phyloP scores from a whole-genome alignment of 2,888 invertebrate genomes.

The Cryptosula pallasiana region DNA sequence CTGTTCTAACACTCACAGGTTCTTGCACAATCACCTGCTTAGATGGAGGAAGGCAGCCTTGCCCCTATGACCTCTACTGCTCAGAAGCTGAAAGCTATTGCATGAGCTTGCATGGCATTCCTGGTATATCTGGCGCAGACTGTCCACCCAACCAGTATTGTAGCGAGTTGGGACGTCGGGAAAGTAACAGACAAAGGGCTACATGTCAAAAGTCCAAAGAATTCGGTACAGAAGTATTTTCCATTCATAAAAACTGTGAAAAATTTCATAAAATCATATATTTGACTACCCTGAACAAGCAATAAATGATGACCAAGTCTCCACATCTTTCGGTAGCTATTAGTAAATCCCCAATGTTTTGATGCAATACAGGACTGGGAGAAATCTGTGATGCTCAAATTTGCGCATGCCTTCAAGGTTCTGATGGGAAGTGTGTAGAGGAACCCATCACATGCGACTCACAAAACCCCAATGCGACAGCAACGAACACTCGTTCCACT shows the following conservation, averaged over 20 bases:
- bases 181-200: background rate
- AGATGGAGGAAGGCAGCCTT: background rate
- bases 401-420: background rate
- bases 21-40: background rate
- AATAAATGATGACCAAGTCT: too few relatives aligned
- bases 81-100: background rate
- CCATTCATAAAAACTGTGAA: too few relatives aligned
- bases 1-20: too few relatives aligned
- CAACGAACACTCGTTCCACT: background rate
- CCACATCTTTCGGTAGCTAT: too few relatives aligned
- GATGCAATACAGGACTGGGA: background rate
- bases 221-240: background rate
- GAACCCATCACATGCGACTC: background rate
- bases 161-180: background rate
- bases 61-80: background rate
- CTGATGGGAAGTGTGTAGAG: background rate
- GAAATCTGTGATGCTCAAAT: background rate
- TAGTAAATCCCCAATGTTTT: too few relatives aligned
- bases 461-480: background rate
- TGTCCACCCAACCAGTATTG: background rate
- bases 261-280: too few relatives aligned
- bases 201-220: background rate
- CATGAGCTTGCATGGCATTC: background rate
- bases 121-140: background rate
- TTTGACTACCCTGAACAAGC: too few relatives aligned